Evolutionary conservation across 2,888 invertebrate species (phyloP).

Genomic region (Nephrotoma appendiculata): DNA sequence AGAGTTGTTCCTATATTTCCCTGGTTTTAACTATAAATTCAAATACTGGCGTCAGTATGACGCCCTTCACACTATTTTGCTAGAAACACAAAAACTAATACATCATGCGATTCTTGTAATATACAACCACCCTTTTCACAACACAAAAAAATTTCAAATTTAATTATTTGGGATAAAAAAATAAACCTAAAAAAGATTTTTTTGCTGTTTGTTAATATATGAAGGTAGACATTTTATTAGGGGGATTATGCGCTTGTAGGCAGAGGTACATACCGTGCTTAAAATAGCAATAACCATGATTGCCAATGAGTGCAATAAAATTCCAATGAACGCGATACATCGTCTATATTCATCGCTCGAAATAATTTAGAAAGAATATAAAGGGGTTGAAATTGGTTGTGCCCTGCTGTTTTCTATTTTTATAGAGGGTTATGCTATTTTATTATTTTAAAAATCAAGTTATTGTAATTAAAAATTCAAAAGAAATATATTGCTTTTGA

Average conservation of each 20-base stretch:
- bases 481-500: neutral
- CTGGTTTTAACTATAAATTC: neutral
- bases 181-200: neutral
- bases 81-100: neutral
- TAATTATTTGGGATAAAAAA: neutral
- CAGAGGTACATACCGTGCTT: neutral
- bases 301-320: neutral
- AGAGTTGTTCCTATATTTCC: neutral
- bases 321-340: neutral
- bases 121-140: neutral
- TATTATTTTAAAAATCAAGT: neutral
- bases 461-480: neutral
- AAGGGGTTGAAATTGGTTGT: neutral
- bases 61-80: neutral
- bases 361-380: neutral
- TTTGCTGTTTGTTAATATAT: neutral
- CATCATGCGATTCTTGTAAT: neutral
- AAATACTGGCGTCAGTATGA: neutral
- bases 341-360: neutral
- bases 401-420: neutral
- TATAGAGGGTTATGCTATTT: neutral
- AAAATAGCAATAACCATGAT: neutral
- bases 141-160: neutral
- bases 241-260: neutral
- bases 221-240: neutral